These are phyloP conservation scores for Knipowitschia caucasica DNA, from an alignment of 2,797 vertebrate species.

Conservation along the genomic window DNA sequence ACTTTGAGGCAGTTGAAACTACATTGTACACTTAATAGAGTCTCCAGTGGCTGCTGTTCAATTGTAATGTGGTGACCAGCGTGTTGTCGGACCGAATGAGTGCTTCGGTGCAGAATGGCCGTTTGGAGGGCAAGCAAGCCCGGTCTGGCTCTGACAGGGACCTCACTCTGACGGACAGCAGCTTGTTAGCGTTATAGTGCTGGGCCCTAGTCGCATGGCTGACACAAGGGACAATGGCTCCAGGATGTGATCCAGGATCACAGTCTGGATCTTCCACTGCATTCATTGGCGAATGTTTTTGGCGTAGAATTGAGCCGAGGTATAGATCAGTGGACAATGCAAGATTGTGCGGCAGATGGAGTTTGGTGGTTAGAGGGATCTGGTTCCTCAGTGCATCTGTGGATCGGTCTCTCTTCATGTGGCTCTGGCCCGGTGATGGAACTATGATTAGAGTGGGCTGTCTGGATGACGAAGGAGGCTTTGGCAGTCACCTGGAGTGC, in stretches of 20 bases:
- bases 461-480: slow-evolving; percentile 55
- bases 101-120: slow-evolving; percentile 19
- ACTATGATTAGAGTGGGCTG: slow-evolving; percentile 33
- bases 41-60: slow-evolving; percentile 44
- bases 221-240: slow-evolving; percentile 48
- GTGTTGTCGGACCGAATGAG: slow-evolving; percentile 56
- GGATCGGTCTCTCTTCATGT: slow-evolving; percentile 22
- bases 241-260: slow-evolving; percentile 52
- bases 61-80: slow-evolving; percentile 53
- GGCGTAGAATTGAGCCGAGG: slow-evolving; percentile 35
- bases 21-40: slow-evolving; percentile 41
- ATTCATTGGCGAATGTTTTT: slow-evolving; percentile 36
- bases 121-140: slow-evolving; percentile 21
- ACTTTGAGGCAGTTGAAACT: slow-evolving; percentile 29
- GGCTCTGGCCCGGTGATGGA: slow-evolving; percentile 35
- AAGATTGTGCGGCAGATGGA: slow-evolving; percentile 40
- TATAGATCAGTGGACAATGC: slow-evolving; percentile 35
- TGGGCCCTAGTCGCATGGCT: slow-evolving; percentile 40
- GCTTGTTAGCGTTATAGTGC: slow-evolving; percentile 44
- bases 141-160: slow-evolving; percentile 27
- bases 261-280: slow-evolving; percentile 33
- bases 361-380: slow-evolving; percentile 28
- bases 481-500: slow-evolving; percentile 63
- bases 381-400: slow-evolving; percentile 22
- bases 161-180: slow-evolving; percentile 49